Conservation (phyloP, 2,888 invertebrate species). For the Epistrophella euchroma region DNA sequence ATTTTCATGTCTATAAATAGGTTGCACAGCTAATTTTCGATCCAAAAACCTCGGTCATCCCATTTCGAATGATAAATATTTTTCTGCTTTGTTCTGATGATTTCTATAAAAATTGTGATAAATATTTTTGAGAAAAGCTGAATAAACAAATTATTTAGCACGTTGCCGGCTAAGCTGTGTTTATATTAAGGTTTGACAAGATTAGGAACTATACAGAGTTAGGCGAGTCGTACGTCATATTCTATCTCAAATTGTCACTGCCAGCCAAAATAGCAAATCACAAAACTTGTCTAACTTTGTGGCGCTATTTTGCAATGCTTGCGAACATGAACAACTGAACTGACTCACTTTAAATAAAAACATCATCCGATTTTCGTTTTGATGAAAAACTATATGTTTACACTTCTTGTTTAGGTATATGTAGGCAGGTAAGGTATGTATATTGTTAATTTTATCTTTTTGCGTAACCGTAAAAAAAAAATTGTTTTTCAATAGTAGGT, state of each 20-base stretch:
- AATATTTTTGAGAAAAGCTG: background rate
- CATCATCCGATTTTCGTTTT: slow-evolving; percentile 59
- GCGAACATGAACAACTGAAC: slow-evolving; percentile 17
- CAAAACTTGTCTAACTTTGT: background rate
- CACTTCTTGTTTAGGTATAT: slow-evolving; percentile 4
- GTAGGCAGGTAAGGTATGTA: no score
- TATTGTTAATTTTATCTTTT: slow-evolving; percentile 9
- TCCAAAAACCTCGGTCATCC: background rate
- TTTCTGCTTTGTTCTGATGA: background rate
- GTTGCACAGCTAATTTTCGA: background rate
- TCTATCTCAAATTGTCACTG: background rate
- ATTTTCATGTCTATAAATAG: slow-evolving; percentile 10
- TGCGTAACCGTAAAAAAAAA: slow-evolving; percentile 29
- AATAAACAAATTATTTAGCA: slow-evolving; percentile 15
- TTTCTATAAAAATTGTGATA: background rate
- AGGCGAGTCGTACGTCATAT: no score
- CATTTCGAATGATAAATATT: slow-evolving; percentile 1
- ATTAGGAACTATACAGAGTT: no score
- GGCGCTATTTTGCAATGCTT: slow-evolving; percentile 32
- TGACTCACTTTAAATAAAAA: slow-evolving; percentile 40
- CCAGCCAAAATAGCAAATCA: background rate
- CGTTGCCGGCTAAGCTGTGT: background rate
- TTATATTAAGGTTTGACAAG: no score
- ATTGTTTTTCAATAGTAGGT: no score
- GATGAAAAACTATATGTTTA: slow-evolving; percentile 1